Evolutionary conservation across 1,140 invertebrate genomes (phyloP).

Genomic region (Colletes latitarsis): DNA sequence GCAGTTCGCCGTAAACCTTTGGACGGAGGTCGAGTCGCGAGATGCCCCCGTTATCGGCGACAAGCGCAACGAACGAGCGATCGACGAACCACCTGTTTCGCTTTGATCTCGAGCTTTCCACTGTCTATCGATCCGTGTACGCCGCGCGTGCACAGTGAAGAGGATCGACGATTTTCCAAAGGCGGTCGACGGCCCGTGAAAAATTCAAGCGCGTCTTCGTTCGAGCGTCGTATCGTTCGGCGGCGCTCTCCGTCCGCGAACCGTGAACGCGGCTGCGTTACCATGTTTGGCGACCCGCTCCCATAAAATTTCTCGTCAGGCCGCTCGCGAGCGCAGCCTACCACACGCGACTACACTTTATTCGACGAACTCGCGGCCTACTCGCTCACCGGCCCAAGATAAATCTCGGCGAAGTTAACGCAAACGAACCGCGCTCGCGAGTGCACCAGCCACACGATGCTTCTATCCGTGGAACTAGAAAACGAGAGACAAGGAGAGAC

Average conservation of each 20-base stretch:
- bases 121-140: neutral
- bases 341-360: constrained; percentile 1
- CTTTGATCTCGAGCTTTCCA: neutral
- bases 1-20: constrained; percentile 18
- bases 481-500: neutral
- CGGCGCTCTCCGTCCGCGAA: constrained; percentile 24
- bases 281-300: constrained; percentile 71
- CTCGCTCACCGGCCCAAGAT: constrained; percentile 53
- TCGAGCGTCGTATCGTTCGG: neutral
- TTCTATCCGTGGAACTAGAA: constrained; percentile 14
- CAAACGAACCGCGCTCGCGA: constrained; percentile 14
- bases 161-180: too few relatives aligned
- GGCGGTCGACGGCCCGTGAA: too few relatives aligned
- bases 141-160: too few relatives aligned
- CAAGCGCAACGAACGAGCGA: constrained; percentile 38
- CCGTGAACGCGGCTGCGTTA: constrained; percentile 46
- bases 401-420: constrained; percentile 66
- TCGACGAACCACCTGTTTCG: constrained; percentile 57
- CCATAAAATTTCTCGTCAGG: constrained; percentile 65
- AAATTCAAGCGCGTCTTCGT: too few relatives aligned
- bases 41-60: constrained; percentile 53
- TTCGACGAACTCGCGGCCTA: constrained; percentile 40
- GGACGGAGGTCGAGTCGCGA: constrained; percentile 39
- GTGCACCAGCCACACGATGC: neutral
- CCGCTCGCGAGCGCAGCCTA: constrained; percentile 27